Evolutionary conservation across 92 coral and sea anemone species (phyloP), one percentile per base, ranked within the genome.

Genomic region (Siderastrea radians): DNA sequence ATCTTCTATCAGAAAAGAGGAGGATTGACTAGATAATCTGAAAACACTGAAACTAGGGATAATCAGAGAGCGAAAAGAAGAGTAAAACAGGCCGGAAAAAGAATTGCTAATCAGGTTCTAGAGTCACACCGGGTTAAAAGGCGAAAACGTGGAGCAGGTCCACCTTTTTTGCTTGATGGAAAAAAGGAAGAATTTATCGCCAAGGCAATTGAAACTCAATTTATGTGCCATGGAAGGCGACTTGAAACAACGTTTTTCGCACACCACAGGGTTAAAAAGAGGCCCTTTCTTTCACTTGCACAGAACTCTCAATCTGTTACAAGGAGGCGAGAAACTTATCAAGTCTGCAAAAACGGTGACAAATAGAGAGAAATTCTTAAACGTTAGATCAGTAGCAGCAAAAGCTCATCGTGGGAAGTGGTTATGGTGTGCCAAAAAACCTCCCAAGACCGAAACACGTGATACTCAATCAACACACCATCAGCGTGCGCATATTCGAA

Each of bases 161-260:
- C 82, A 49, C 85, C 72, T 57, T 51, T 12, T 3, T 45, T 68
- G 19, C 79, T 90, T 65, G 86, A 72, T 49, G 71, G 71, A n/a
- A 81, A 84, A 55, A 90, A 90, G n/a, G 94, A 93, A 68, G 71
- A 87, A 13, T 93, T 46, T 72, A 52, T 90, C 11, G 72, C 90
- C 12, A 86, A 86, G 58, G 71, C 93, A 0, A 90, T 91, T 10
- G 90, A 86, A 49, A 86, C 74, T 6, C 87, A 83, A 92, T 49
- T 88, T 1, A 87, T 94, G 0, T 51, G 81, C 43, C 90, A 93
- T 72, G 94, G 96, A 71, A 91, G 96, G 80, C n/a, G 92, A 16
- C 94, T 87, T 66, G 91, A 93, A 80, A 86, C 91, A 1, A 87
- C 87, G 1, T 12, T 93, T 46, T 90, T 75, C 54, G 46, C 90